These are phyloP conservation scores for Chelidonichthys spinosus DNA, from an alignment of 2,797 vertebrate genomes.

Conservation along the genomic window DNA sequence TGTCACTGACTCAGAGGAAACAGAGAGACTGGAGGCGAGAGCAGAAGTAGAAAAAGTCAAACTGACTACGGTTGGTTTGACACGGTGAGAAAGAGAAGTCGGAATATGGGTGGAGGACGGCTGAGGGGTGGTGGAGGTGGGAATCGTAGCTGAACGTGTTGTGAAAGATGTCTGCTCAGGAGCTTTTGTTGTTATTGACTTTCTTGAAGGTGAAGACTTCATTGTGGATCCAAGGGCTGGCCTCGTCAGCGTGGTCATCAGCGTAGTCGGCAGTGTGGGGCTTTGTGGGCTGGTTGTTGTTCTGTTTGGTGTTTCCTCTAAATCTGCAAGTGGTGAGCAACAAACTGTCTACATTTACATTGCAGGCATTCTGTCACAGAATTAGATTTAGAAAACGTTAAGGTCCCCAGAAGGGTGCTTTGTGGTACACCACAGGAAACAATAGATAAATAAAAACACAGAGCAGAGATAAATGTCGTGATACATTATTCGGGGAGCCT, in stretches of 20 bases:
- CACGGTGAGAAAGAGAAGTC: constrained; percentile 1
- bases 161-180: constrained; percentile 8
- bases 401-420: background rate
- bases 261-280: background rate
- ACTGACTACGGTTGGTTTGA: background rate
- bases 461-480: background rate
- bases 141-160: background rate
- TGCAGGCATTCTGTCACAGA: background rate
- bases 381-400: background rate
- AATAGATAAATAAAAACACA: background rate
- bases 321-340: constrained; percentile 26
- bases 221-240: background rate
- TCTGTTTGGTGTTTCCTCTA: background rate
- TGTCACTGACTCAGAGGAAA: constrained; percentile 9
- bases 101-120: constrained; percentile 14
- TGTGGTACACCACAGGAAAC: background rate
- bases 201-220: background rate
- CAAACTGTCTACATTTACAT: background rate
- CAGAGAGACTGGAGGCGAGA: background rate
- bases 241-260: background rate
- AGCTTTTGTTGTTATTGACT: background rate
- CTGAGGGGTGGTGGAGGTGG: constrained; percentile 8
- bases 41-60: background rate
- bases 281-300: background rate
- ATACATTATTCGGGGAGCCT: background rate